Evolutionary conservation across 2,888 invertebrate species (phyloP), one percentile per base, ranked within the genome.

Genomic region (Gasteruption jaculator): DNA sequence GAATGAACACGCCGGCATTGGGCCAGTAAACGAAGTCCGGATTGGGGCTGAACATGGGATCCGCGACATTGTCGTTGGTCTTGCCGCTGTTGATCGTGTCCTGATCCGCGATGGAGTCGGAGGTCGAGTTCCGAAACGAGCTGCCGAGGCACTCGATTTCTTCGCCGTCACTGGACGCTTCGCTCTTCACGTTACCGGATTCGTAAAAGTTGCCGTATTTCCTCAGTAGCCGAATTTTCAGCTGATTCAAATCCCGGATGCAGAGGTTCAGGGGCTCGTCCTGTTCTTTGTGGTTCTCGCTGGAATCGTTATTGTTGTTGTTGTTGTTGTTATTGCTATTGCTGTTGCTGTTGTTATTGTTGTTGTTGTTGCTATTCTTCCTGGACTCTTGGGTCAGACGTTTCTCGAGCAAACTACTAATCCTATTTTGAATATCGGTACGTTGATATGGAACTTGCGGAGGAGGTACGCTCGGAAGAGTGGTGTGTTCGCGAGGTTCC

Each of bases 211-310:
- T 80, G 0, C 80, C 81, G 46, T 79, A 78, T 49, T 80, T 81
- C 54, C 79, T 74, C 37, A 79, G 71, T 22, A 83, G 73, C 50
- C 82, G 76, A 50, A 83, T 78, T 58, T 83, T 84, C 16, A 84
- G 65, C 48, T 82, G 82, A 56, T 80, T 81, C 34, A 83, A 75
- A 61, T 91, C 91, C 37, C 88, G 74, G 42, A 91, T 79, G 63
- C 91, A 91, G 4, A 91, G 76, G 71, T 91, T 91, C 4, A 91
- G 72, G 0, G 91, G 91, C 60, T 90, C 87, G 35, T 85, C 82
- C 53, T 78, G 76, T 38, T 76, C 73, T 32, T 60, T 73, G 66
- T 53, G 66, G 65, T 53, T 72, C 68, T 55, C 74, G 36, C 11
- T 67, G 68, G 14, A 68, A 63, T 38, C 71, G 63, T 48, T 63